Evolutionary conservation across 2,888 invertebrate species (phyloP).

Genomic region (Ennomos quercinarius): DNA sequence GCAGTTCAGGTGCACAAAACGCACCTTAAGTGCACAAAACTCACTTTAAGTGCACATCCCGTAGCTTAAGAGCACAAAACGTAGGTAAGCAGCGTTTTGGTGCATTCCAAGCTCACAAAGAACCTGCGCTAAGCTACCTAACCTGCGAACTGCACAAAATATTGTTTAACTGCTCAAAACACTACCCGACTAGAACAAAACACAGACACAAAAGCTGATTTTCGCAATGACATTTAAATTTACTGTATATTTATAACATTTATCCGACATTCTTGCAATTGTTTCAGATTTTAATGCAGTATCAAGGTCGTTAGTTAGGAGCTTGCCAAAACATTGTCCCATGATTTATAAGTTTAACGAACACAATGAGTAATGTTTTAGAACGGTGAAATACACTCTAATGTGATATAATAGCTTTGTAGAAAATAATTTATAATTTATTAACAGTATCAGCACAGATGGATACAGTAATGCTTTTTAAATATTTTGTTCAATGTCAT

Average conservation of each 20-base stretch:
- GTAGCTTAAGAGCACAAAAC: too few relatives aligned
- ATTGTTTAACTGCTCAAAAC: too few relatives aligned
- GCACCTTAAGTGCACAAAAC: too few relatives aligned
- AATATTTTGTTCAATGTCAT: too few relatives aligned
- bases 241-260: slow-evolving; percentile 48
- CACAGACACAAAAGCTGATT: slow-evolving; percentile 12
- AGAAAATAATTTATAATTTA: slow-evolving; percentile 53
- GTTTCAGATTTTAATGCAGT: slow-evolving; percentile 60
- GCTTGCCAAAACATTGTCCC: slow-evolving; percentile 65
- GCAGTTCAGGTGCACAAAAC: too few relatives aligned
- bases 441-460: slow-evolving; percentile 45
- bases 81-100: too few relatives aligned
- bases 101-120: too few relatives aligned
- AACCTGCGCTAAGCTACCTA: too few relatives aligned
- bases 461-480: too few relatives aligned
- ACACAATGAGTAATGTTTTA: slow-evolving; percentile 42
- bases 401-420: slow-evolving; percentile 51
- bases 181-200: too few relatives aligned
- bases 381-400: slow-evolving; percentile 49
- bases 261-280: slow-evolving; percentile 51
- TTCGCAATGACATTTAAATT: slow-evolving; percentile 24
- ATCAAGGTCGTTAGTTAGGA: slow-evolving; percentile 56
- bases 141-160: too few relatives aligned
- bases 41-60: too few relatives aligned
- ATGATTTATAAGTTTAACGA: slow-evolving; percentile 48